Evolutionary conservation across 2,113 vertebrate species (phyloP).

Genomic region (Ceyx margarethae): DNA sequence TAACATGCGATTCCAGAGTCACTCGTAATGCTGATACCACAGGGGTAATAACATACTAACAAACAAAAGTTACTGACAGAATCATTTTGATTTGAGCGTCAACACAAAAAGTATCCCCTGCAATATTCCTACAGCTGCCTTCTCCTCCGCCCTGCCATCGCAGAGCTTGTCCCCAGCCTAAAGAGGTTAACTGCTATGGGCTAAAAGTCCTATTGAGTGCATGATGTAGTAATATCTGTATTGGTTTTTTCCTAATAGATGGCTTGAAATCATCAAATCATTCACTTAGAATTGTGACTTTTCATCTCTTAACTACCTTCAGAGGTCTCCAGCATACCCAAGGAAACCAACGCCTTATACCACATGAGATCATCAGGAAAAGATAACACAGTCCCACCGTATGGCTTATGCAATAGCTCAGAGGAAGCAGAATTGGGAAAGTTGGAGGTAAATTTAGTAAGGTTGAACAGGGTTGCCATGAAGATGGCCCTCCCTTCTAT

Average conservation of each 20-base stretch:
- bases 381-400: not conserved
- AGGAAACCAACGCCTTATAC: not conserved
- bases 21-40: not conserved
- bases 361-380: not conserved
- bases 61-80: not conserved
- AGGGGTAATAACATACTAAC: not conserved
- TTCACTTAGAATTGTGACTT: not conserved
- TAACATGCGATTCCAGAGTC: not conserved
- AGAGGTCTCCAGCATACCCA: not conserved
- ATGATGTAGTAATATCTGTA: not conserved
- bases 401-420: not conserved
- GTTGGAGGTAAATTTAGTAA: not conserved
- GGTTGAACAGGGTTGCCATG: not conserved
- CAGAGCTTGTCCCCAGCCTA: not conserved
- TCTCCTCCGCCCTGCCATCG: not conserved
- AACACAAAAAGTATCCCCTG: not conserved
- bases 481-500: not conserved
- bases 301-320: not conserved
- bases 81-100: not conserved
- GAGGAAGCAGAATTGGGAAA: conserved; percentile 9
- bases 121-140: not conserved
- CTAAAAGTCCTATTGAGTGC: not conserved
- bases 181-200: not conserved
- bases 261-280: not conserved
- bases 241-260: not conserved